phyloP scores from a whole-genome alignment of 1,140 invertebrate species.

The Drosophila orena region DNA sequence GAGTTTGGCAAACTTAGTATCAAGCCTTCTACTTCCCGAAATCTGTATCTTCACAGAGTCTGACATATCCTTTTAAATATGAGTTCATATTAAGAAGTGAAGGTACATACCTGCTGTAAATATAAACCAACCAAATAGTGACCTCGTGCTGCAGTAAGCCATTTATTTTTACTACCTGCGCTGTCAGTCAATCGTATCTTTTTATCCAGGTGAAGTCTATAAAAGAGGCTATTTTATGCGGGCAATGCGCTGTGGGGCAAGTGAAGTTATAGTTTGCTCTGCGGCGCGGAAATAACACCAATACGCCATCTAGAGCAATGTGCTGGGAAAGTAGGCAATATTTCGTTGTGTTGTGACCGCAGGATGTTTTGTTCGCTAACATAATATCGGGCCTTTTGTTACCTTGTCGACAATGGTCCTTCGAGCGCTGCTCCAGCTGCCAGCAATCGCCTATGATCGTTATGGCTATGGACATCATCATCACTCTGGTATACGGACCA shows the following conservation, averaged over 20 bases:
- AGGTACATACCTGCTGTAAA: neutral
- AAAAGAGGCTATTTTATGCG: conserved; percentile 30
- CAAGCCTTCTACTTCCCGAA: no score
- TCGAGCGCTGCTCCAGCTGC: conserved; percentile 22
- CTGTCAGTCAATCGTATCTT: conserved; percentile 4
- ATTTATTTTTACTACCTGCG: conserved; percentile 12
- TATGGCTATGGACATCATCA: neutral
- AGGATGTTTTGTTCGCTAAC: conserved; percentile 32
- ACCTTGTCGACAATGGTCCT: conserved; percentile 45
- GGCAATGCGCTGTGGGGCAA: conserved; percentile 29
- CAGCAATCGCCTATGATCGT: conserved; percentile 18
- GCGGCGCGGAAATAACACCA: conserved; percentile 39
- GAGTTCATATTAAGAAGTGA: no score
- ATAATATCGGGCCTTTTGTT: conserved; percentile 49
- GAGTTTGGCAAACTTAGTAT: no score
- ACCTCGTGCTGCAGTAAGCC: conserved; percentile 19
- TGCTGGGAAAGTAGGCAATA: conserved; percentile 37
- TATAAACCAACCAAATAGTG: conserved; percentile 10
- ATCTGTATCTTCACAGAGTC: no score
- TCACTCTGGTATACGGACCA: neutral
- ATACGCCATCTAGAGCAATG: conserved; percentile 31
- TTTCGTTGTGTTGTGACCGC: conserved; percentile 41
- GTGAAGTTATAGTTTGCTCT: conserved; percentile 51
- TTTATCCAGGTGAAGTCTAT: conserved; percentile 19
- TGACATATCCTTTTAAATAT: no score